Percentiles rank a stretch among this genome's conserved stretches.
phyloP scores from a whole-genome alignment of 2,797 vertebrate genomes.

The Myioborus melanocephalus region DNA sequence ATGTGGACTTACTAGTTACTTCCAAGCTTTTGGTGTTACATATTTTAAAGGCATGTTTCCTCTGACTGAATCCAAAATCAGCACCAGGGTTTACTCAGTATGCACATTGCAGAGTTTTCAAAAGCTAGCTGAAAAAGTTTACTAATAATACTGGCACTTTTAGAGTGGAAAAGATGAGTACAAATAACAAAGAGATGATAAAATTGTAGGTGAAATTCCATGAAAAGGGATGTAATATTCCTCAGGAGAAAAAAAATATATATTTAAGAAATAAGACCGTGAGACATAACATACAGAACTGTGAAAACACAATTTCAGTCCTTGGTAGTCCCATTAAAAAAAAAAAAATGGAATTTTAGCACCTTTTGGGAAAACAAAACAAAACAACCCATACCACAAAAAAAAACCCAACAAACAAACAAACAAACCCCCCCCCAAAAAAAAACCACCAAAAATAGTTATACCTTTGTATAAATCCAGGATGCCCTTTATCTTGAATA shows the following conservation, averaged over 20 bases:
- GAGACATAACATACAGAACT: not conserved
- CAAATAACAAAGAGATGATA: not conserved
- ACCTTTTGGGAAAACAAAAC: not conserved
- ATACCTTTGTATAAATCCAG: not conserved
- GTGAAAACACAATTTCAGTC: not conserved
- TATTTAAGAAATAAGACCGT: not conserved
- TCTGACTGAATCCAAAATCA: not conserved
- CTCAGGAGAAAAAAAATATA: not conserved
- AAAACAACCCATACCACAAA: not conserved
- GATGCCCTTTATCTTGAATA: not conserved
- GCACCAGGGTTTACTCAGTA: not conserved
- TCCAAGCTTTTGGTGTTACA: not conserved
- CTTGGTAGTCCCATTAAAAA: not conserved
- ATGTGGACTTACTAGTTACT: not conserved
- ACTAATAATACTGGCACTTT: not conserved
- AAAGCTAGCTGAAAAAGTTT: not conserved
- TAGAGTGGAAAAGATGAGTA: not conserved
- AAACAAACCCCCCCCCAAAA: too few species aligned
- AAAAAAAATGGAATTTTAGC: not conserved
- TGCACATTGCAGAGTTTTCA: not conserved
- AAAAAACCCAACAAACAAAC: too few species aligned
- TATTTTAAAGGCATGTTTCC: not conserved
- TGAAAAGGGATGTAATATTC: not conserved
- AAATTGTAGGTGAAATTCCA: not conserved
- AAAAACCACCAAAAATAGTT: too few species aligned